A percentile compares a stretch with the other conserved stretches of the same genome.
Conservation (phyloP, 2,113 vertebrate genomes). For the Sceloporus undulatus region DNA sequence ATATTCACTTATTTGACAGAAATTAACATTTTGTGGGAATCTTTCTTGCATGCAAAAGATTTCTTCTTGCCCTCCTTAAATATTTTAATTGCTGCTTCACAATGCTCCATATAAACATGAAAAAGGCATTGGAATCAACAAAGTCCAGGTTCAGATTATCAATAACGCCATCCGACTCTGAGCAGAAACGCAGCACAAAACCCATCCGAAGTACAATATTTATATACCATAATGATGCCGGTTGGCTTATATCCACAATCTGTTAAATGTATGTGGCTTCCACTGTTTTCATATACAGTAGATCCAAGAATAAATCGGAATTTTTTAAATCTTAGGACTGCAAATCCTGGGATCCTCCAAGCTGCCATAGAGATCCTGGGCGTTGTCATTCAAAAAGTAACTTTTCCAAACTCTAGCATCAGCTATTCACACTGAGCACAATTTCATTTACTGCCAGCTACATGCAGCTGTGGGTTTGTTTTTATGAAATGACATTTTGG, state of each 20-base stretch:
- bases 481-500: too few species aligned
- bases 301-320: too few species aligned
- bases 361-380: too few species aligned
- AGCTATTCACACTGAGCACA: too few species aligned
- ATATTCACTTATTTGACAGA: slow-evolving; percentile 88
- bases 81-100: slow-evolving; percentile 89
- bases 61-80: slow-evolving; percentile 86
- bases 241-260: slow-evolving; percentile 8
- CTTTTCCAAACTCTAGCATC: too few species aligned
- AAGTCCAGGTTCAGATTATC: slow-evolving; percentile 68
- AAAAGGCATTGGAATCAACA: slow-evolving; percentile 68
- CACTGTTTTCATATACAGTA: background rate
- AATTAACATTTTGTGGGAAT: slow-evolving; percentile 91
- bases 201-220: slow-evolving; percentile 41
- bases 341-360: too few species aligned
- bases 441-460: too few species aligned
- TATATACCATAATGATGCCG: slow-evolving; percentile 45
- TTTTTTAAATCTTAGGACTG: too few species aligned
- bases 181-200: slow-evolving; percentile 57
- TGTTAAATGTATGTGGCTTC: slow-evolving; percentile 12
- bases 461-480: too few species aligned
- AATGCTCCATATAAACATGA: slow-evolving; percentile 79
- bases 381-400: too few species aligned
- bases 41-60: slow-evolving; percentile 88
- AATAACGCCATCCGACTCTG: slow-evolving; percentile 55